Conservation (phyloP, 2,113 vertebrate species). For the Platycercus adscitus region DNA sequence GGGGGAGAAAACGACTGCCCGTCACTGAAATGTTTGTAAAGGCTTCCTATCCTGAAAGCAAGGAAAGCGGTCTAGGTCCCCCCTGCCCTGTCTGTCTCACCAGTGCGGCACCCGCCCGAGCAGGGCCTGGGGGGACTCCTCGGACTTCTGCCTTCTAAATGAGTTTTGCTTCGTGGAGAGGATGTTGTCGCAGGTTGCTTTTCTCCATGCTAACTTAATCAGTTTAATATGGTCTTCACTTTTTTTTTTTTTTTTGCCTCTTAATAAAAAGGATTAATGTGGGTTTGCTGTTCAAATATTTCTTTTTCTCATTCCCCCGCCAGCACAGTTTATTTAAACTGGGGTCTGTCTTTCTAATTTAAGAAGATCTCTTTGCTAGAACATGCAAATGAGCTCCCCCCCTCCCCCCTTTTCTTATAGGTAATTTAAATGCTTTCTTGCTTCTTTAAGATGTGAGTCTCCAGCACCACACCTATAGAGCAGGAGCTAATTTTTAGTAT, state of each 20-base stretch:
- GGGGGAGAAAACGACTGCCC: background rate
- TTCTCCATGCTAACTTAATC: background rate
- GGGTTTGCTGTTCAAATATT: conserved; percentile 33
- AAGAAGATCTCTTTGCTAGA: background rate
- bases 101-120: background rate
- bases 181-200: background rate
- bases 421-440: background rate
- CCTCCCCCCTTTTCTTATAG: background rate
- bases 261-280: conserved; percentile 24
- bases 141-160: background rate
- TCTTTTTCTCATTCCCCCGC: background rate
- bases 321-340: conserved; percentile 2
- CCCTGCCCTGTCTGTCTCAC: background rate
- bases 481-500: background rate
- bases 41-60: background rate
- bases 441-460: background rate
- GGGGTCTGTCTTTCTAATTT: background rate
- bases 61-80: background rate
- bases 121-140: background rate
- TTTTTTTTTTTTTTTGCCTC: background rate
- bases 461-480: background rate
- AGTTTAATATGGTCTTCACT: background rate
- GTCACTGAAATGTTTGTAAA: background rate
- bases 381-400: background rate
- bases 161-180: background rate